Conservation (phyloP, 2,888 invertebrate species). For the Helleia helle region DNA sequence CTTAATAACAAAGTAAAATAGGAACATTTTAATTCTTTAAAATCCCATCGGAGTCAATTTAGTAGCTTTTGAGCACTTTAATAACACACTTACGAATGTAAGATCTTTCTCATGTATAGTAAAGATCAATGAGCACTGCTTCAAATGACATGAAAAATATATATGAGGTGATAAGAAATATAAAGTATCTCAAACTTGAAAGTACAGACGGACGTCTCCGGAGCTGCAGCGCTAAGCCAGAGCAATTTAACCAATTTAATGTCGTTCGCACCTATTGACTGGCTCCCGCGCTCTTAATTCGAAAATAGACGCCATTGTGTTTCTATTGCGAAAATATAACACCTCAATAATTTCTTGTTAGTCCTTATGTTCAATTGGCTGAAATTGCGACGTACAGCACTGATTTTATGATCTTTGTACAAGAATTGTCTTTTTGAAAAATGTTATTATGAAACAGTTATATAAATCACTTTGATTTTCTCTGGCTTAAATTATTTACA, state of each 20-base stretch:
- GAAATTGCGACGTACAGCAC: not conserved
- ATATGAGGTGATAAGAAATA: slow-evolving; percentile 3
- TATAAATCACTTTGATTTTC: no score
- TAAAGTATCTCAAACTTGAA: not conserved
- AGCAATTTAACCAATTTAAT: slow-evolving; percentile 72
- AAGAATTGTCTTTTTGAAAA: not conserved
- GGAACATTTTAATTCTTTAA: no score
- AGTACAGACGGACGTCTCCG: slow-evolving; percentile 27
- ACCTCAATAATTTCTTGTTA: slow-evolving; percentile 9
- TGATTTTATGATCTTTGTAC: not conserved
- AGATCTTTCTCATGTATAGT: no score
- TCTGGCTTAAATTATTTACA: no score
- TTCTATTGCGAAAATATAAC: slow-evolving; percentile 40
- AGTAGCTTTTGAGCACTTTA: no score
- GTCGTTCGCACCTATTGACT: slow-evolving; percentile 65
- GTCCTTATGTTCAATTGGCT: not conserved
- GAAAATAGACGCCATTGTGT: slow-evolving; percentile 62
- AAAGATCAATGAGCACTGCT: no score
- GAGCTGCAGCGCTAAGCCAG: slow-evolving; percentile 50
- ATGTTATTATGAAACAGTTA: no score
- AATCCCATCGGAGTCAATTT: no score
- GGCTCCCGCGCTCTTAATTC: slow-evolving; percentile 61
- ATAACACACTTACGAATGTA: no score
- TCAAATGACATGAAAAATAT: no score
- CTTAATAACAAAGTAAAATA: no score